These are phyloP conservation scores for Strigamia transsilvanica DNA, from an alignment of 2,888 invertebrate species.

Conservation along the genomic window DNA sequence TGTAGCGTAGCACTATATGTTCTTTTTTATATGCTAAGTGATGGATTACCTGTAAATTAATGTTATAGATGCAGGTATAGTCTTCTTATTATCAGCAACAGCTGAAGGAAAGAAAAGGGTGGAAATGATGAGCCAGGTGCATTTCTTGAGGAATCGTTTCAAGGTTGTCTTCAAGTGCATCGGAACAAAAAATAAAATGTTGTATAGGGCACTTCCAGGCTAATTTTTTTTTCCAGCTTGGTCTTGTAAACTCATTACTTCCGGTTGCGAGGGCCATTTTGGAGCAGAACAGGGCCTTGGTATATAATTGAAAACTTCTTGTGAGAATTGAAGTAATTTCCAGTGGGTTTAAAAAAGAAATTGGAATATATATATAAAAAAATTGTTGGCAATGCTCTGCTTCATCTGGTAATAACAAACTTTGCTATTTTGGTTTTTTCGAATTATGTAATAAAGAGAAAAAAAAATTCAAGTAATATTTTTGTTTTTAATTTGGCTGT, in stretches of 20 bases:
- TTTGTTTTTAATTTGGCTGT: neutral
- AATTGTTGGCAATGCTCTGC: constrained; percentile 33
- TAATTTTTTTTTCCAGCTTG: constrained; percentile 31
- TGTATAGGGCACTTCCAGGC: constrained; percentile 36
- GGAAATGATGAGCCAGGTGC: constrained; percentile 48
- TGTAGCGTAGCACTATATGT: neutral
- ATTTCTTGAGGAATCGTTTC: constrained; percentile 36
- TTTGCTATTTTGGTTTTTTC: neutral
- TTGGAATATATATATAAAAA: neutral
- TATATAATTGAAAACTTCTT: constrained; percentile 41
- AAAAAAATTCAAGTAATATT: neutral
- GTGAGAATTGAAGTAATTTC: constrained; percentile 38
- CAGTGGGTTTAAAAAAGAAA: neutral
- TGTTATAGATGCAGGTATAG: constrained; percentile 41
- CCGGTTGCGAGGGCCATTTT: constrained; percentile 36
- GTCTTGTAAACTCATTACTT: constrained; percentile 27
- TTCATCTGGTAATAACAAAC: constrained; percentile 31
- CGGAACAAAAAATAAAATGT: constrained; percentile 17
- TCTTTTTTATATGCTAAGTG: neutral
- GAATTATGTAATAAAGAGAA: constrained; percentile 6
- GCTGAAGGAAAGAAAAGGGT: constrained; percentile 41
- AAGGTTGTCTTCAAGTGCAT: constrained; percentile 27
- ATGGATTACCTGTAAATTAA: constrained; percentile 20
- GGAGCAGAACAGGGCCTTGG: constrained; percentile 40
- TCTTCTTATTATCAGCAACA: neutral